Base-by-base conservation (phyloP, 37 sponge, comb jelly and placozoan genomes). In the Diacarnus erythraeanus region DNA sequence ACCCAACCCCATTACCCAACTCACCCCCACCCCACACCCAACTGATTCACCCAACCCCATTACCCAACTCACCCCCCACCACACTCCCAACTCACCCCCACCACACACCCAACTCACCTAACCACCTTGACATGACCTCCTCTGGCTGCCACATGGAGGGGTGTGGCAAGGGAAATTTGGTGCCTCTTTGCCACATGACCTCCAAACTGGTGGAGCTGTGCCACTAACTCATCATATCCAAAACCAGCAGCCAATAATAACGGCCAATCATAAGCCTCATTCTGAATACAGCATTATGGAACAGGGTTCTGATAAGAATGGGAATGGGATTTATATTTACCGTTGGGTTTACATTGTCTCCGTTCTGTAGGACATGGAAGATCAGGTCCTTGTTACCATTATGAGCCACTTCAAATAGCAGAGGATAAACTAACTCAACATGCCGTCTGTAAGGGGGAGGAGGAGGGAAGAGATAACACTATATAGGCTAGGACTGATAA, bases 321-420 rank as follows among this genome's bases (percentile, higher is more conserved):
- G 51, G 51, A 72, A n/a, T 72, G 72, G 20, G 15, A 35, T 25
- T 31, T 26, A 22, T 2, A 31, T 82, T 88, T 43, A 88, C 90
- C 1, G 25, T 23, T n/a, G 90, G 91, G 69, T 90, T 90, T 59
- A 90, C 79, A 8, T 85, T 82, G 77, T 90, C 91, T 54, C 91
- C 91, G 37, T 85, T 42, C 42, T 90, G 86, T 8, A 90, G 74
- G 18, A 65, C 66, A 5, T 30, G 31, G 35, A 30, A 34, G 35
- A 60, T 60, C 3, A n/a, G 9, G 3, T 60, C 61, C 61, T 60
- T 25, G 39, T 77, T 64, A 33, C 83, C 88, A 27, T 71, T 43
- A 27, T 20, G 25, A 34, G 78, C 78, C 23, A 77, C 73, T 8
- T 82, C 83, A 77, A 88, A 88, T 1, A 88, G 66, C 27, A 71